Evolutionary conservation across 92 coral and sea anemone species (phyloP), one percentile per base, ranked within the genome.

Genomic region (Siderastrea radians): DNA sequence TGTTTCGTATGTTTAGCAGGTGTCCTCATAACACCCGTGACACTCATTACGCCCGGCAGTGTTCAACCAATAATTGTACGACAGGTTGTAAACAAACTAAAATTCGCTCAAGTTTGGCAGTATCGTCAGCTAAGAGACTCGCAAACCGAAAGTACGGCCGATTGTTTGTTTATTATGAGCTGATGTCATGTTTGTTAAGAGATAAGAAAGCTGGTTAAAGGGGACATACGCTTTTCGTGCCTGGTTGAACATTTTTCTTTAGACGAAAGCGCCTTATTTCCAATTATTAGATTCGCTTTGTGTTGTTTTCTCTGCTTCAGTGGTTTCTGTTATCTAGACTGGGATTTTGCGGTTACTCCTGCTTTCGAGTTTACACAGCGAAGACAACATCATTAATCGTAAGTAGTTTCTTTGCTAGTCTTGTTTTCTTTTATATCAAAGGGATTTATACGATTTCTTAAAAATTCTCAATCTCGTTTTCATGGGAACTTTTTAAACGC

Each of bases 41-140:
- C 72, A 73, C 87, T 61, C 69, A 59, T 70, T 51, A n/a, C 59
- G 74, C 73, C 80, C 65, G 19, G 50, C 63, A 1, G 16, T 50
- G 70, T 59, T 84, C 17, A 67, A 84, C 87, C 87, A 84, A 84
- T 84, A 62, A 84, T 74, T 84, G 45, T 47, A 61, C 87, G 87
- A 74, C 80, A 73, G 73, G 78, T 73, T 84, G 80, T 84, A 84
- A 84, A 84, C 80, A 84, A 73, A 64, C 80, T 51, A 49, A 51
- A 73, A 73, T 73, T 84, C 60, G 87, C 81, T 63, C 15, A 49
- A 84, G 62, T 83, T 72, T 49, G 87, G 49, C 86, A 59, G 79
- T 26, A 72, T 60, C 62, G 69, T 6, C 61, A 72, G 86, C 70
- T 69, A 14, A 83, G 80, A 61, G 79, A 73, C 78, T 84, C 45